These are phyloP conservation scores for Mus spicilegus DNA, from an alignment of 2,113 vertebrate genomes.

Conservation along the genomic window DNA sequence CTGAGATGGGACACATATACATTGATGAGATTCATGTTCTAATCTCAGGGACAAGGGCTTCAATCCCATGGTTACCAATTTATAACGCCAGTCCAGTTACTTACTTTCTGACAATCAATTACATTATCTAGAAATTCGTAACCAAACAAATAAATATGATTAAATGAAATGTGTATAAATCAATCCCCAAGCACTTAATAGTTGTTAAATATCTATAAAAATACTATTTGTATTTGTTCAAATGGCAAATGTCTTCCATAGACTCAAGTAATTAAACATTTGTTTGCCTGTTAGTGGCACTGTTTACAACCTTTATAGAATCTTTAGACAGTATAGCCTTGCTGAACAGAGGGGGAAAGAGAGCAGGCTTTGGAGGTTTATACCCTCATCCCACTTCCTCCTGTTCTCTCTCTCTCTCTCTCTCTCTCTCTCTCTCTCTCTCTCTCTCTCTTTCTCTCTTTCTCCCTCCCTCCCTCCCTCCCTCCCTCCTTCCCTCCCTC, in stretches of 20 bases:
- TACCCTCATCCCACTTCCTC: too few relatives aligned
- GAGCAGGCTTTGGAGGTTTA: too few relatives aligned
- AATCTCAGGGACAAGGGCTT: background rate
- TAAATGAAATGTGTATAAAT: slow-evolving; percentile 28
- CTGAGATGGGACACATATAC: background rate
- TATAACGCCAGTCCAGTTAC: background rate
- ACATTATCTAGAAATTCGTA: slow-evolving; percentile 24
- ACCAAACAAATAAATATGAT: slow-evolving; percentile 14
- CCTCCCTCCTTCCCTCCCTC: background rate
- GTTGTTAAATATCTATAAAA: slow-evolving; percentile 5
- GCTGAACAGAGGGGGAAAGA: too few relatives aligned
- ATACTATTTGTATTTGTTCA: background rate
- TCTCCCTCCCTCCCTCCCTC: accelerated
- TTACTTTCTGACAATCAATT: background rate
- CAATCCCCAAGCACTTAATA: background rate
- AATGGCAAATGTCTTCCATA: background rate
- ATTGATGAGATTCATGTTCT: background rate
- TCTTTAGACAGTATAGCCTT: background rate
- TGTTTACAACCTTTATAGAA: background rate
- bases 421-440: background rate
- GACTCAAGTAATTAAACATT: background rate
- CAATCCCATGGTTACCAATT: slow-evolving; percentile 2
- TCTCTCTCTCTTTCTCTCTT: background rate
- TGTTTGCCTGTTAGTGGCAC: background rate
- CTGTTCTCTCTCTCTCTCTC: background rate